Evolutionary conservation across 53 echinoderm and acorn worm species (phyloP), one percentile per base, ranked within the genome.

Genomic region (Holothuria scabra): DNA sequence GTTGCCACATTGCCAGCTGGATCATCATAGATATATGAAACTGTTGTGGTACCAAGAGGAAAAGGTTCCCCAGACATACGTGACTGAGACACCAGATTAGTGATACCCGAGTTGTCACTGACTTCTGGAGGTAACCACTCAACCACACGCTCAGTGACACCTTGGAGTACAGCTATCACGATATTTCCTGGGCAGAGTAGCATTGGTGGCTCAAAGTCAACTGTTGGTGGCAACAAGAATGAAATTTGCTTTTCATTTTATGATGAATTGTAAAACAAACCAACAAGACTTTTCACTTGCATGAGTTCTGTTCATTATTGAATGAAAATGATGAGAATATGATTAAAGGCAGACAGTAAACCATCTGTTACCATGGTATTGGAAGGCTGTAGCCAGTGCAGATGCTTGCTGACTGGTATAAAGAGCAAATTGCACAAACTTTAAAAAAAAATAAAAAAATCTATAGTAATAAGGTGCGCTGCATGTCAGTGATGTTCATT

Each of bases 51-150:
- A 13, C 90, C 90, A 16, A 90, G 80, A 12, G 87, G 84, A 55
- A 84, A 90, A 18, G 30, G 2, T 69, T 83, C 86, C 9, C 90
- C 90, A 58, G 83, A 78, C 57, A 8, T 46, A 16, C 21, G 67
- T 22, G 79, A 83, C 10, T 67, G 65, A 2, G 66, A 46, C 23
- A 81, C 82, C 11, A 90, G 34, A 22, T 23, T 46, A 11, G 68
- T 57, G 1, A 61, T 81, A 32, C 92, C 93, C 5, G 90, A 88
- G 79, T 93, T 93, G 37, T 93, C 93, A 1, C 79, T 91, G n/a
- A 89, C 81, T 0, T 70, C 67, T 3, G 93, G 93, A 4, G 37
- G 61, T 21, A 72, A 75, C 20, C 62, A 75, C 28, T 71, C 72
- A 8, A 89, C 80, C 22, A 35, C 34, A 33, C 84, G 72, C 34